Percentiles rank a stretch among this genome's conserved stretches.
Conservation (phyloP, 2,797 vertebrate genomes). For the Mus minutoides region DNA sequence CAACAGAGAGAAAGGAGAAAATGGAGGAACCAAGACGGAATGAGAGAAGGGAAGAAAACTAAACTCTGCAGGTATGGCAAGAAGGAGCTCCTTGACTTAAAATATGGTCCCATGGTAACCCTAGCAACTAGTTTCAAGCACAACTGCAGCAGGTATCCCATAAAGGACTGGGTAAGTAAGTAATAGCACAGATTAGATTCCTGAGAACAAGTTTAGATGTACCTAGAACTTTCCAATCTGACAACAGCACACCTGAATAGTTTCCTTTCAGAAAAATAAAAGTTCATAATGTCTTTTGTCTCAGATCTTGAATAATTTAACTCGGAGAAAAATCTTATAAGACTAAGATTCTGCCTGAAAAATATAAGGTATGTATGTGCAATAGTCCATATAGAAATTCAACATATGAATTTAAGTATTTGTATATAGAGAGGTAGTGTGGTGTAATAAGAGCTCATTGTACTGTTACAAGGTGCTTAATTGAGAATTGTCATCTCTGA, state of each 20-base stretch:
- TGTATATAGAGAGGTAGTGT: neutral
- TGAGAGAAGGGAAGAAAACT: neutral
- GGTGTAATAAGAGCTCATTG: neutral
- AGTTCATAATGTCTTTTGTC: neutral
- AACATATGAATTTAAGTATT: neutral
- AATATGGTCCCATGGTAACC: neutral
- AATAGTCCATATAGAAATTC: neutral
- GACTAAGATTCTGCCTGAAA: neutral
- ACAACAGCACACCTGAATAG: neutral
- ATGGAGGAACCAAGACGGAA: neutral
- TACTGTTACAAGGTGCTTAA: neutral
- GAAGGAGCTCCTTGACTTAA: neutral
- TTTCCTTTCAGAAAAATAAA: neutral
- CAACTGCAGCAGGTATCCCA: neutral
- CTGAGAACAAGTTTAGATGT: neutral
- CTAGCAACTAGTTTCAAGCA: neutral
- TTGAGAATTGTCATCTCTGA: neutral
- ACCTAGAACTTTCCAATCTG: neutral
- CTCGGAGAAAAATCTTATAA: neutral
- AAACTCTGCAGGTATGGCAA: neutral
- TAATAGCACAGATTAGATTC: neutral
- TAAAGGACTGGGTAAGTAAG: neutral
- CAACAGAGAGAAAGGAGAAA: neutral
- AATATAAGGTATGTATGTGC: neutral
- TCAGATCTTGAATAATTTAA: neutral